Evolutionary conservation across 2,797 vertebrate genomes (phyloP).

Genomic region (Mergus octosetaceus): DNA sequence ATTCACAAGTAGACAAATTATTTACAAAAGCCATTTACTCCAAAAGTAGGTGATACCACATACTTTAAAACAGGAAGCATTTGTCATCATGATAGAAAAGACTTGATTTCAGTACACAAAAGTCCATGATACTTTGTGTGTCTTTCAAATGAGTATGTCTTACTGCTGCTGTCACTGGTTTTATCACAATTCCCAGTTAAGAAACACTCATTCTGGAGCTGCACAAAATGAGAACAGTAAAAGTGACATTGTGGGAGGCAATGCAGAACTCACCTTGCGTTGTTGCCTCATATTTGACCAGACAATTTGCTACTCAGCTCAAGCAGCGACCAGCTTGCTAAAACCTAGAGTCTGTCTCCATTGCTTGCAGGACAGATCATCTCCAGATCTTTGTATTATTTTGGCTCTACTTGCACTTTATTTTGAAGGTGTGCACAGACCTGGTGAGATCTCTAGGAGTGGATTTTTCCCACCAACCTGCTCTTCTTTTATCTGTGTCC

Average conservation of each 20-base stretch:
- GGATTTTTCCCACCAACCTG: neutral
- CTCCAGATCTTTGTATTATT: neutral
- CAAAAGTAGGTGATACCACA: neutral
- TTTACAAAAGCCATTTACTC: conserved; percentile 36
- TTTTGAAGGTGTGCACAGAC: neutral
- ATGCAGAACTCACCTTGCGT: neutral
- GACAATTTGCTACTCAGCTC: neutral
- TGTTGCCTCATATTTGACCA: neutral
- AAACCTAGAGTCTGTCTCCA: neutral
- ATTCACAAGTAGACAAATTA: conserved; percentile 1
- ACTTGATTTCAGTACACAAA: neutral
- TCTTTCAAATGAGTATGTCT: neutral
- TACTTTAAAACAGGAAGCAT: conserved; percentile 20
- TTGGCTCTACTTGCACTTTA: neutral
- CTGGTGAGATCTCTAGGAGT: neutral
- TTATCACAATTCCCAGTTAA: neutral
- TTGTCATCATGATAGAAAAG: neutral
- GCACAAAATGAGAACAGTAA: neutral
- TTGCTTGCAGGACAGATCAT: neutral
- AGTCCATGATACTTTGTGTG: neutral
- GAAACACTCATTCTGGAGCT: neutral
- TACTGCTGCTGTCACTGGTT: neutral
- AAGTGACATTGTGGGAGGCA: neutral
- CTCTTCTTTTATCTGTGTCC: neutral
- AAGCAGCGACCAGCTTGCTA: neutral